Percentiles rank a stretch among this genome's conserved stretches.
Evolutionary conservation across 2,797 vertebrate genomes (phyloP).

Genomic region (Phrynocephalus guinanensis): DNA sequence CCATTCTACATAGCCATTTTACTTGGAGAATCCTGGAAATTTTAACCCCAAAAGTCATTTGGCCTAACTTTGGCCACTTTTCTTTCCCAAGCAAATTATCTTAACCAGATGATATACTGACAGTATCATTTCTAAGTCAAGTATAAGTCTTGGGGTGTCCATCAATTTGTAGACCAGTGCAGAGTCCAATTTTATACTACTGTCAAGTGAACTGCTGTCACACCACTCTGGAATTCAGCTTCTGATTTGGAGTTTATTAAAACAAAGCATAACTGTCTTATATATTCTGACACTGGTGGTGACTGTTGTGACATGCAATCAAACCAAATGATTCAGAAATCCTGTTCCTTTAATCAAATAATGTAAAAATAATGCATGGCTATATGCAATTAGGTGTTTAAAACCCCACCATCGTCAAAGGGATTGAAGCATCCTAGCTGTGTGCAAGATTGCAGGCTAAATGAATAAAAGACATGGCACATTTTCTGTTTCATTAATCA

Average conservation of each 20-base stretch:
- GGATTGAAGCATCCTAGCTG: constrained; percentile 5
- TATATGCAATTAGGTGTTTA: neutral
- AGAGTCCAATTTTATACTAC: neutral
- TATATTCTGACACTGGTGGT: neutral
- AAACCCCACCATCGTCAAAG: constrained; percentile 6
- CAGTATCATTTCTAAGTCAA: neutral
- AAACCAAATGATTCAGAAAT: neutral
- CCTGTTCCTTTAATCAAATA: constrained; percentile 9
- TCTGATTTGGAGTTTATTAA: neutral
- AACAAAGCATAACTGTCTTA: neutral
- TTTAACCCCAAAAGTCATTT: neutral
- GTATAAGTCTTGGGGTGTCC: neutral
- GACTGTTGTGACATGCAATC: neutral
- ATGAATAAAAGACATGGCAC: constrained; percentile 38
- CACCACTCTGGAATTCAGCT: neutral
- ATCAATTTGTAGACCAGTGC: neutral
- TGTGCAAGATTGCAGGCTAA: constrained; percentile 20
- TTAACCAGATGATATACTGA: neutral
- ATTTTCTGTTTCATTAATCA: constrained; percentile 46
- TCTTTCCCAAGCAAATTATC: neutral
- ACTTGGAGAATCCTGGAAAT: too few species aligned
- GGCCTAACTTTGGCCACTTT: neutral
- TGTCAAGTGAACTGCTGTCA: neutral
- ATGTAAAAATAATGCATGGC: neutral
- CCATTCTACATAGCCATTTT: too few species aligned